phyloP scores from a whole-genome alignment of 30 jellyfish, hydroid and myxozoan genomes.

The Hydractinia symbiolongicarpus region DNA sequence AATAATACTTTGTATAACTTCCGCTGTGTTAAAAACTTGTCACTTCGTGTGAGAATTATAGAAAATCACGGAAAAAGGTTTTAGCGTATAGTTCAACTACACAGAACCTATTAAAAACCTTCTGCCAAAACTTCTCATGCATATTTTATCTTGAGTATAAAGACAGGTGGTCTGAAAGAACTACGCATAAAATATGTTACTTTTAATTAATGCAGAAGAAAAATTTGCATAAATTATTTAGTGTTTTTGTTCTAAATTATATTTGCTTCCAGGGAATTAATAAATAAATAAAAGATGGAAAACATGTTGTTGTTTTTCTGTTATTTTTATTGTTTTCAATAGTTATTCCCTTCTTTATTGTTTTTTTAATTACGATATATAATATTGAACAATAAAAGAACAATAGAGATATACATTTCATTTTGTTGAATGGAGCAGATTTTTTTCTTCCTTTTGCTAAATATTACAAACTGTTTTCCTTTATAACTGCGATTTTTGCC shows the following conservation, averaged over 20 bases:
- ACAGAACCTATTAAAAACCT: too few species aligned
- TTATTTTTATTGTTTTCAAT: neutral
- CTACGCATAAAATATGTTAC: neutral
- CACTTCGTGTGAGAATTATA: too few species aligned
- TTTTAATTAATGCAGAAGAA: neutral
- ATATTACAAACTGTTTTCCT: too few species aligned
- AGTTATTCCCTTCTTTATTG: neutral
- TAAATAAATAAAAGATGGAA: neutral
- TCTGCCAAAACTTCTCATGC: neutral
- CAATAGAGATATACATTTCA: too few species aligned
- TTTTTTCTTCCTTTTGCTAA: too few species aligned
- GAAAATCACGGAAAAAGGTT: too few species aligned
- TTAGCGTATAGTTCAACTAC: too few species aligned
- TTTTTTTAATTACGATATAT: neutral
- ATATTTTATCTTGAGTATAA: constrained; percentile 9
- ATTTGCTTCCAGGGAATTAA: neutral
- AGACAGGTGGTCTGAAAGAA: constrained; percentile 7
- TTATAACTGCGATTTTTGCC: too few species aligned
- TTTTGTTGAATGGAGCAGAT: too few species aligned
- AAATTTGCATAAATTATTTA: constrained; percentile 4
- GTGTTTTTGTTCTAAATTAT: neutral
- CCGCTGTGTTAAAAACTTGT: too few species aligned
- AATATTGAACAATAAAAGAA: too few species aligned
- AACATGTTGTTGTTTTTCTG: neutral
- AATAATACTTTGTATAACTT: too few species aligned